Evolutionary conservation across 2,888 invertebrate species (phyloP), one percentile per base, ranked within the genome.

Genomic region (Calephelis perditalis): DNA sequence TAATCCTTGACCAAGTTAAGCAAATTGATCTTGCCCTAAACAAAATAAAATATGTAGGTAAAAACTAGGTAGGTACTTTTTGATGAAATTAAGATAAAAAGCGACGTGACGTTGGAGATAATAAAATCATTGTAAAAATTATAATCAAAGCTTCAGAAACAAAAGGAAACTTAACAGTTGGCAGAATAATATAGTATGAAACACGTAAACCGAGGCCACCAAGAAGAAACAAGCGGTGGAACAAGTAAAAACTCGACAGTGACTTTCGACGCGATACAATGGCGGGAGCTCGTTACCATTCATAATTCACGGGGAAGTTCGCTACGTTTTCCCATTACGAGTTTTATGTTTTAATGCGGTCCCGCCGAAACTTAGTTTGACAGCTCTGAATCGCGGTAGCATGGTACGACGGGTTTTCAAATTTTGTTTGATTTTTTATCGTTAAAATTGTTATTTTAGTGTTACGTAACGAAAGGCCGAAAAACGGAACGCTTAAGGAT

Each of bases 311-410:
- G 71, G 70, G 70, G 80, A 82, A 86, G 86, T 86, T 72, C 75
- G 76, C 85, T 87, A 89, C 89, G 88, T 90, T 89, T 89, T 89
- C 86, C 87, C 78, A 89, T 90, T 88, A 86, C 76, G 82, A 86
- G 87, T 89, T 88, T 89, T 88, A 87, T 87, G 86, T 89, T 88
- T 89, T 89, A 89, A 86, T 84, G 81, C 80, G 69, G 68, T 73
- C 75, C 76, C 78, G 79, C 79, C 72, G 73, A 82, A 85, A 82
- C 70, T 72, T 71, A 68, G 71, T 76, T 77, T 78, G 79, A 79
- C 79, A 78, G 75, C 61, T 71, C 40, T 40, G 49, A 59, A 15
- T 55, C 40, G 62, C 57, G 63, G 35, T 26, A 40, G 12, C 7
- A 40, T 63, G 46, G 56, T 49, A 56, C 58, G 44, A 46, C 56